Evolutionary conservation across 2,888 invertebrate genomes (phyloP).

Genomic region (Ceramica pisi): DNA sequence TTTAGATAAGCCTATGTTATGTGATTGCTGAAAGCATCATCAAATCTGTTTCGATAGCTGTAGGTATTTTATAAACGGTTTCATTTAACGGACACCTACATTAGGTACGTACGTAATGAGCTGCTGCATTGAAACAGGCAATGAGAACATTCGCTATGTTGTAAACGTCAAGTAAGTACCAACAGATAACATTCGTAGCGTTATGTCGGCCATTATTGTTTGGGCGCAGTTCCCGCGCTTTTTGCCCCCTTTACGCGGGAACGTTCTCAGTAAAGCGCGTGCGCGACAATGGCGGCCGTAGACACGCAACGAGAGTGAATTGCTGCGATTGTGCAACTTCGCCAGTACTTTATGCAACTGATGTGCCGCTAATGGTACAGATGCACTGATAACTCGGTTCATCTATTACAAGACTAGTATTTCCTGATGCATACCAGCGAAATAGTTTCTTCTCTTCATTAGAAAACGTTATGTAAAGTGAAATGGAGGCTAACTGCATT

Average conservation of each 20-base stretch:
- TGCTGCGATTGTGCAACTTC: slow-evolving; percentile 86
- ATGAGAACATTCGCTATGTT: slow-evolving; percentile 86
- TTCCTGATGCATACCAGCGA: slow-evolving; percentile 70
- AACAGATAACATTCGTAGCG: slow-evolving; percentile 88
- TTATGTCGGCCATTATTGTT: slow-evolving; percentile 89
- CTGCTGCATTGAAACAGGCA: slow-evolving; percentile 71
- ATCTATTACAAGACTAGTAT: slow-evolving; percentile 71
- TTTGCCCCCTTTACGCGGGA: slow-evolving; percentile 89
- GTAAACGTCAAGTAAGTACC: slow-evolving; percentile 75
- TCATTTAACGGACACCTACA: slow-evolving; percentile 30
- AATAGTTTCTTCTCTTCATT: slow-evolving; percentile 52
- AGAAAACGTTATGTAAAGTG: slow-evolving; percentile 56
- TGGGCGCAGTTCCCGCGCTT: slow-evolving; percentile 88
- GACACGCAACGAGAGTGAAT: slow-evolving; percentile 87
- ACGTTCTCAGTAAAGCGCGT: slow-evolving; percentile 89
- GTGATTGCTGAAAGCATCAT: neutral
- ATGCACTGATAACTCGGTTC: slow-evolving; percentile 81
- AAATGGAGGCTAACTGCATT: slow-evolving; percentile 41
- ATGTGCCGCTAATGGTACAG: slow-evolving; percentile 86
- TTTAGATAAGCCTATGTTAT: neutral
- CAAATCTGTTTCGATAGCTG: slow-evolving; percentile 5
- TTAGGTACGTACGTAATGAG: slow-evolving; percentile 50
- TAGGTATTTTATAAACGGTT: slow-evolving; percentile 27
- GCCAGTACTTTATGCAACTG: slow-evolving; percentile 83
- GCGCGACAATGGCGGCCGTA: slow-evolving; percentile 85